Conservation (phyloP, 2,888 invertebrate species). For the Dorcus parallelipipedus region DNA sequence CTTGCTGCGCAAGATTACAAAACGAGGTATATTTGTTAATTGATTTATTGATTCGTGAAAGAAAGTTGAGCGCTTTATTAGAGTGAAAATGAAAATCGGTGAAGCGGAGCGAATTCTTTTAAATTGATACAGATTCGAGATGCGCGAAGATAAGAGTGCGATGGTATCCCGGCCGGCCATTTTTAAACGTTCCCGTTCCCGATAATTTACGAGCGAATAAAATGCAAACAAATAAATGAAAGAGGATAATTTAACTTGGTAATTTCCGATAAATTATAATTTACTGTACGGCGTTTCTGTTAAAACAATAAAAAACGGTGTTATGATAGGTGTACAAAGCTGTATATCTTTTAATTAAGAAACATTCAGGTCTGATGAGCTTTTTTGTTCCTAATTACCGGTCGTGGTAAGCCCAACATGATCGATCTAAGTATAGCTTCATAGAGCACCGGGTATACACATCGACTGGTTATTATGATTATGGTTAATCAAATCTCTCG, state of each 20-base stretch:
- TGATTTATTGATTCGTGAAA: too few relatives aligned
- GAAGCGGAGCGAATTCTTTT: too few relatives aligned
- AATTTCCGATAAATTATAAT: too few relatives aligned
- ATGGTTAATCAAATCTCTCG: conserved; percentile 5
- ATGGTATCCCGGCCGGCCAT: neutral
- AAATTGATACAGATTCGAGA: neutral
- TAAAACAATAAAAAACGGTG: neutral
- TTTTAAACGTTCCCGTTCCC: neutral
- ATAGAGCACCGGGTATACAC: conserved; percentile 13
- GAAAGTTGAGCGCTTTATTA: too few relatives aligned
- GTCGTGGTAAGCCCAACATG: conserved; percentile 13
- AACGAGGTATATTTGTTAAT: too few relatives aligned
- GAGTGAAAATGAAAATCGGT: too few relatives aligned
- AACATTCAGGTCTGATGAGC: conserved; percentile 16
- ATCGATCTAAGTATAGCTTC: conserved; percentile 20
- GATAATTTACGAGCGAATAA: neutral
- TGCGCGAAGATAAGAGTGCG: neutral
- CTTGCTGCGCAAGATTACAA: too few relatives aligned
- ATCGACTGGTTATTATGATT: conserved; percentile 5
- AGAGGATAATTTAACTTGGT: neutral
- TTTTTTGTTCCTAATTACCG: conserved; percentile 22
- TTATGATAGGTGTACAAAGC: conserved; percentile 5
- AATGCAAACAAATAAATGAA: neutral
- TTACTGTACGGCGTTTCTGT: neutral
- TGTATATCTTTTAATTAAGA: conserved; percentile 11